Evolutionary conservation across 2,113 vertebrate genomes (phyloP), one percentile per base, ranked within the genome.

Genomic region (Melanostigma gelatinosum): DNA sequence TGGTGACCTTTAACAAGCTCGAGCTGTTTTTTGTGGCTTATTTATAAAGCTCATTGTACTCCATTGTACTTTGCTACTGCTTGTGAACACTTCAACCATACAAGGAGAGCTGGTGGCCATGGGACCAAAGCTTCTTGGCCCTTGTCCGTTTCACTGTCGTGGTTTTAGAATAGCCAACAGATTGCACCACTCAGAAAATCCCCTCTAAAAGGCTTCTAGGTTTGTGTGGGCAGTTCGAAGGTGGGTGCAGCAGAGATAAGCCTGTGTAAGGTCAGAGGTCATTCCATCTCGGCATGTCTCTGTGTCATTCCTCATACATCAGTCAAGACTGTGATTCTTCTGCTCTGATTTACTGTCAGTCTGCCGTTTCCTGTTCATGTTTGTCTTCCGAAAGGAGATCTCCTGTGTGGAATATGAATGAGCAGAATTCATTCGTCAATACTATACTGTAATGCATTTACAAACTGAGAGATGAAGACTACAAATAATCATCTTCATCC

Each of bases 201-300:
- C 85, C 50, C 63, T 84, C 68, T 90, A 77, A 93, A 91, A 90
- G 81, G 85, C 87, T 88, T 91, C 78, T 72, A 40, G 55, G 62
- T 88, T 90, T 88, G 72, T 79, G 79, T 38, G 20, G 24, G 52
- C 16, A 61, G 20, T 27, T 74, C 5, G 1, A 80, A 83, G 82
- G 81, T 75, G 64, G 75, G 29, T 42, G 52, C 18, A 60, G 44
- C 34, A 54, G 24, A 75, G 82, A 77, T 90, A 88, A 91, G 86
- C 88, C 29, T 38, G 60, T 22, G 52, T 2, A 4, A 71, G 71
- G 85, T 88, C 52, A 46, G 48, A 84, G 79, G 77, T 13, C 61
- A 52, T 55, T 68, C 34, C 54, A 82, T 64, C 79, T 29, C 34
- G 0, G 40, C 24, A 13, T 9, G 50, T 52, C 50, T 76, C 50